A percentile compares a stretch with the other conserved stretches of the same genome.
phyloP scores from a whole-genome alignment of 2,797 vertebrate genomes.

The Bufotes viridis region DNA sequence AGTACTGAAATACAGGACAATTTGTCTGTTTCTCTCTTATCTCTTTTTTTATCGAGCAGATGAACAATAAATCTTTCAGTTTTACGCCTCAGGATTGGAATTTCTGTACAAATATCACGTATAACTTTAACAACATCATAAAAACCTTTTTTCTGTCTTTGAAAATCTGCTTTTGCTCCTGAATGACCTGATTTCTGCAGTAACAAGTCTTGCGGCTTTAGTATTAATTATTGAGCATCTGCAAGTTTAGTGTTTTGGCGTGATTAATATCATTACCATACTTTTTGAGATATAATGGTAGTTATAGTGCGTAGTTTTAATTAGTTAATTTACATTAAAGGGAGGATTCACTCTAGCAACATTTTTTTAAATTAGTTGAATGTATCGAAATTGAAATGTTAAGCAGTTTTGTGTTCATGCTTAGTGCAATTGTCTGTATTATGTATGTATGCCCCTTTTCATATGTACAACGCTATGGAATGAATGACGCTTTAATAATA shows the following conservation, averaged over 20 bases:
- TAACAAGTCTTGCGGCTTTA: background rate
- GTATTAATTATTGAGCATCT: background rate
- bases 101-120: background rate
- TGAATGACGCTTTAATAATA: no score
- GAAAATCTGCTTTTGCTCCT: background rate
- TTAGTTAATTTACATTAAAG: background rate
- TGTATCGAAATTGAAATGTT: no score
- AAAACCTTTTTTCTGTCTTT: background rate
- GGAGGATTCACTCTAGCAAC: no score
- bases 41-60: background rate
- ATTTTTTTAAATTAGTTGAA: no score
- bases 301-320: background rate
- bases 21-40: background rate
- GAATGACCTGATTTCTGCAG: background rate
- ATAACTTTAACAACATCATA: background rate
- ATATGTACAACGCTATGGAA: no score
- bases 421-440: no score
- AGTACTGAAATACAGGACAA: background rate
- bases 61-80: background rate
- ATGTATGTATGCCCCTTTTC: no score
- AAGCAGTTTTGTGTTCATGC: no score
- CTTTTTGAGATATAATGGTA: background rate
- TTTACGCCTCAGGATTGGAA: background rate
- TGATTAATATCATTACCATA: background rate
- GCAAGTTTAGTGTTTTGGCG: background rate